Conservation (phyloP, 2,797 vertebrate genomes). For the Ispidina lecontei region DNA sequence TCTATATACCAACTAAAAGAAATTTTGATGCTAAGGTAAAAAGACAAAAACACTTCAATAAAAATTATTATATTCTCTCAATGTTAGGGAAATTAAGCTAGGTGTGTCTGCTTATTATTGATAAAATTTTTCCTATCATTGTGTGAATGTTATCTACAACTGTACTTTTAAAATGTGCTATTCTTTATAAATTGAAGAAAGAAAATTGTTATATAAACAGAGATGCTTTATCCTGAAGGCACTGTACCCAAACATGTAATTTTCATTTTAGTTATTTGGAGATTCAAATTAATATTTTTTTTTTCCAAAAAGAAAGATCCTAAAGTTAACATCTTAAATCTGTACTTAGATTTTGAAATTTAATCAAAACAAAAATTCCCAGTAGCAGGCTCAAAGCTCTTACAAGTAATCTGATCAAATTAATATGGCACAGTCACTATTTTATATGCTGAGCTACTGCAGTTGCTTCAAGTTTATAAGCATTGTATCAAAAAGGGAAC, state of each 20-base stretch:
- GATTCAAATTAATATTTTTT: not conserved
- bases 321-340: not conserved
- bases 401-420: not conserved
- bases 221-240: not conserved
- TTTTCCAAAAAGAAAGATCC: not conserved
- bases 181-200: not conserved
- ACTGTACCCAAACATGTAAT: not conserved
- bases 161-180: not conserved
- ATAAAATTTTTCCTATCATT: no score
- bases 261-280: not conserved
- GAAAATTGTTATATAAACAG: not conserved
- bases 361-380: not conserved
- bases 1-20: not conserved
- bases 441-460: not conserved
- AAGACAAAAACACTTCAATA: not conserved
- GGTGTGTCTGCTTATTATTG: not conserved
- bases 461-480: not conserved
- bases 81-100: not conserved
- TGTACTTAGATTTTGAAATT: not conserved
- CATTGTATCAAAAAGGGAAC: not conserved
- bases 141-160: not conserved
- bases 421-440: accelerated
- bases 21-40: not conserved
- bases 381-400: not conserved
- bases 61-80: not conserved